A percentile compares a stretch with the other conserved stretches of the same genome.
Conservation (phyloP, 2,797 vertebrate species). For the Neosilurus mollespiculum region DNA sequence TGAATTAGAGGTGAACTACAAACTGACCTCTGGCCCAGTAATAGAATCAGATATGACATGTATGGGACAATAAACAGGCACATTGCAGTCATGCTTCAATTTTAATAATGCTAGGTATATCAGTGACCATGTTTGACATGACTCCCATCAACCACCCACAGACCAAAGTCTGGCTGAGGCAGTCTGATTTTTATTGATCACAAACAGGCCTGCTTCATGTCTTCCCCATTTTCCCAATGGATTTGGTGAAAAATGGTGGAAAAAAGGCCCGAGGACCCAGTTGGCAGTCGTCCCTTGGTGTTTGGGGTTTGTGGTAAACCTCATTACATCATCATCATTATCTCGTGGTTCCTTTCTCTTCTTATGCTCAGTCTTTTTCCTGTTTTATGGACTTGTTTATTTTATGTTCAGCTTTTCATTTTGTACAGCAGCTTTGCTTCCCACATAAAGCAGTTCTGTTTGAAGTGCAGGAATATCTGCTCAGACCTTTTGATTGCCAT, state of each 20-base stretch:
- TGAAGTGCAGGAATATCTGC: slow-evolving; percentile 15
- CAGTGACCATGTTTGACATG: slow-evolving; percentile 2
- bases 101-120: neutral
- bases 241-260: slow-evolving; percentile 13
- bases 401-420: slow-evolving; percentile 46
- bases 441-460: slow-evolving; percentile 33
- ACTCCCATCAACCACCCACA: neutral
- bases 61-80: neutral
- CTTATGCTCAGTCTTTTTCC: slow-evolving; percentile 49
- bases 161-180: slow-evolving; percentile 4
- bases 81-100: neutral
- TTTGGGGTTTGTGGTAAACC: slow-evolving; percentile 36
- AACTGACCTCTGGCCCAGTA: neutral
- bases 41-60: neutral
- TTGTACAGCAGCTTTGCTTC: slow-evolving; percentile 36
- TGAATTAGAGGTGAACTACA: neutral
- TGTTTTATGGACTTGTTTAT: slow-evolving; percentile 49
- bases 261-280: neutral
- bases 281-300: slow-evolving; percentile 31
- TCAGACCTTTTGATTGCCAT: slow-evolving; percentile 7
- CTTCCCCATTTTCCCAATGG: slow-evolving; percentile 6
- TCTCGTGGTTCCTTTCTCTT: slow-evolving; percentile 31
- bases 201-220: slow-evolving; percentile 5
- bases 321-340: slow-evolving; percentile 45
- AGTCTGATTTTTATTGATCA: slow-evolving; percentile 32